Conservation (phyloP, 2,113 vertebrate species). For the Struthidea cinerea region DNA sequence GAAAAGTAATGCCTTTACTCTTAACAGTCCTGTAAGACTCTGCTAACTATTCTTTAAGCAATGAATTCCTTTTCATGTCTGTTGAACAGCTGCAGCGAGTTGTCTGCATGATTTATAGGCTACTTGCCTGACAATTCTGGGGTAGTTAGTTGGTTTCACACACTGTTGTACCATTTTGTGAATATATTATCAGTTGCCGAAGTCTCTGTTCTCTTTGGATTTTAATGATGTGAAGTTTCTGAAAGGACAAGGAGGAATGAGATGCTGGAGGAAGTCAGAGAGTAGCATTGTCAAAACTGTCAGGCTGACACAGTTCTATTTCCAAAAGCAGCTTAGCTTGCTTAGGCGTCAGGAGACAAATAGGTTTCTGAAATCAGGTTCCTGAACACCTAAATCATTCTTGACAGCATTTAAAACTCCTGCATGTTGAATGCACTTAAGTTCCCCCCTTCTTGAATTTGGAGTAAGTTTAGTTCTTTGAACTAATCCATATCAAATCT, state of each 20-base stretch:
- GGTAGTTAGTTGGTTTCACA: conserved; percentile 7
- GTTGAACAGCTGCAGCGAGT: neutral
- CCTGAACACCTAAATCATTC: neutral
- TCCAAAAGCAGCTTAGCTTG: conserved; percentile 12
- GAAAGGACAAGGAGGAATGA: neutral
- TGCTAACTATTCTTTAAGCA: conserved; percentile 20
- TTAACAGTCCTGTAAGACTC: neutral
- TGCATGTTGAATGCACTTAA: neutral
- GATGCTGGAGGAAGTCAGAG: neutral
- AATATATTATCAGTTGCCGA: conserved; percentile 50
- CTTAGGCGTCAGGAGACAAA: neutral
- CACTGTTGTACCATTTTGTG: neutral
- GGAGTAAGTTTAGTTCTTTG: neutral
- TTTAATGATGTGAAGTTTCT: neutral
- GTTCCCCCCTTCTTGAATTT: neutral
- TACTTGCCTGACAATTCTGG: neutral
- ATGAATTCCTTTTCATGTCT: conserved; percentile 28
- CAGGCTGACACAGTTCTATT: neutral
- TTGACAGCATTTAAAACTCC: neutral
- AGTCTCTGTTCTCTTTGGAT: conserved; percentile 15
- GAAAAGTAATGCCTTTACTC: conserved; percentile 36
- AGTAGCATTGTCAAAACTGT: neutral
- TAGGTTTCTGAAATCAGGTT: neutral
- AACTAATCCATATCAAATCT: neutral
- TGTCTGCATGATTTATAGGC: conserved; percentile 51